These are phyloP conservation scores for Crypturellus tataupa DNA, from an alignment of 2,797 vertebrate species.

Conservation along the genomic window DNA sequence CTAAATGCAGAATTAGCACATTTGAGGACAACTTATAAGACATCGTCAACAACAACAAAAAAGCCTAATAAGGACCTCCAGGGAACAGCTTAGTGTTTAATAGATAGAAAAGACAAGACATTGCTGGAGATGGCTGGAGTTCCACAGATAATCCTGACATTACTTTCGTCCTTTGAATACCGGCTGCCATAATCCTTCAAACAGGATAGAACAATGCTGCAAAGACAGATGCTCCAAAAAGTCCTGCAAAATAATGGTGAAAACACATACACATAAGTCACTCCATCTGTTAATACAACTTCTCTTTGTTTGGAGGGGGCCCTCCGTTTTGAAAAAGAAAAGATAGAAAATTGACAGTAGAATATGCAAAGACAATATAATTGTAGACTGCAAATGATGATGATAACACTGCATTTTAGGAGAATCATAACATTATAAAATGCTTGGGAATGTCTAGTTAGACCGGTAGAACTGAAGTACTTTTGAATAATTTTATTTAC, in stretches of 20 bases:
- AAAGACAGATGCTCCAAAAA: background rate
- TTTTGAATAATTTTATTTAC: background rate
- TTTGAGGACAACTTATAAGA: background rate
- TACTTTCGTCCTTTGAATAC: background rate
- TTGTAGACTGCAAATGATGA: background rate
- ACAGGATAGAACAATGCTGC: background rate
- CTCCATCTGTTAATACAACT: background rate
- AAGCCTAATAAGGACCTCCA: background rate
- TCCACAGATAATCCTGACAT: background rate
- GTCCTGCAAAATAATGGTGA: background rate
- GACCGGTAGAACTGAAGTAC: background rate
- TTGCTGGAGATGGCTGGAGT: background rate
- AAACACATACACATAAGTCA: background rate
- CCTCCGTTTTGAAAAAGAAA: background rate
- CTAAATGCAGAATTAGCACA: background rate
- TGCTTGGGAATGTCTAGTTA: background rate
- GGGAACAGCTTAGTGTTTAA: constrained; percentile 23
- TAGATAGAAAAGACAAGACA: background rate
- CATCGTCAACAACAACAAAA: background rate
- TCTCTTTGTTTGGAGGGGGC: background rate
- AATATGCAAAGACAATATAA: background rate
- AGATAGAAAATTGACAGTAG: background rate
- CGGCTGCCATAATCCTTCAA: constrained; percentile 8
- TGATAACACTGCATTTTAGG: background rate
- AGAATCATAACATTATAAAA: background rate